Evolutionary conservation across 2,888 invertebrate genomes (phyloP), one percentile per base, ranked within the genome.

Genomic region (Chloroclystis v-ata): DNA sequence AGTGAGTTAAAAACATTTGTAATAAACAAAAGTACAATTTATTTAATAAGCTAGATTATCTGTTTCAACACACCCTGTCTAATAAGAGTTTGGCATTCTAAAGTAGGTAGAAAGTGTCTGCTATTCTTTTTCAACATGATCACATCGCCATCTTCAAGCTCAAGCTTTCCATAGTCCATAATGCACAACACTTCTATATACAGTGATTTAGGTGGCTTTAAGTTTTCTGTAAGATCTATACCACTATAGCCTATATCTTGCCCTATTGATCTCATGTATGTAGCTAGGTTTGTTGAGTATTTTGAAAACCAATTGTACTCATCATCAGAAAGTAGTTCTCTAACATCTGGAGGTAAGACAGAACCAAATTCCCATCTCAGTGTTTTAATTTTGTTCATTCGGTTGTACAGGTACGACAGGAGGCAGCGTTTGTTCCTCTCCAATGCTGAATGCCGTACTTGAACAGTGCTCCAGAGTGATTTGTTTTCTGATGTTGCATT

Each of bases 301-400:
- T 92, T 92, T 42, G 93, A 92, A 69, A 98, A 97, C 94, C 97
- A 99, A 47, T 92, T 90, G 24, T 93, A 90, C 87, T 98, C 98
- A 0, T 93, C 91, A 65, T 94, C 92, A 40, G 94, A 93, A 28
- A 98, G 82, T 51, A 94, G 91, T 43, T 91, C 89, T 71, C 94
- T 93, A 0, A 98, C 92, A 71, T 97, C 97, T 0, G 91, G 77
- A 0, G 98, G 98, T 43, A 99, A 78, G 37, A 97, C 93, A 28
- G 97, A 95, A 0, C 99, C 99, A 73, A 97, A 95, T 67, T 97
- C 95, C 99, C 99, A 99, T 37, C 99, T 90, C 77, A 97, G 90
- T n/a, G 94, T 92, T 61, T 94, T 91, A 13, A 99, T 91, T 65
- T 93, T 91, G 57, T 90, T 89, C 73, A 98, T 87, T 56, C 99